Evolutionary conservation across 2,888 invertebrate genomes (phyloP).

Genomic region (Stenolophus ochropezus): DNA sequence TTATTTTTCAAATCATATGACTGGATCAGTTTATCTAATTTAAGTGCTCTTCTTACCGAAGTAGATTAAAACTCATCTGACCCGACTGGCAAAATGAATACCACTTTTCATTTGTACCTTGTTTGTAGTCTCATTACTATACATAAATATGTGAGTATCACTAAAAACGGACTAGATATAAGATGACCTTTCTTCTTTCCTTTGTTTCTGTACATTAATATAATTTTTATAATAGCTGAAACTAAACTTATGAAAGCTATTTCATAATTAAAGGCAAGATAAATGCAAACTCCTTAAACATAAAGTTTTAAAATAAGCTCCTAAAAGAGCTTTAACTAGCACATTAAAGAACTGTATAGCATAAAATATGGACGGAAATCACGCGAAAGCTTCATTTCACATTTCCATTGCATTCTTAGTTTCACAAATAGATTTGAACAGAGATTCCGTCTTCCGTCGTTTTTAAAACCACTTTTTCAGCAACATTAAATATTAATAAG

Average conservation of each 20-base stretch:
- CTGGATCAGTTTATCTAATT: too few relatives aligned
- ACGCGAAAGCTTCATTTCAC: neutral
- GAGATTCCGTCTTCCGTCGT: neutral
- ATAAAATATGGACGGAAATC: neutral
- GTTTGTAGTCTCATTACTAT: too few relatives aligned
- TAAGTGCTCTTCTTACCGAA: too few relatives aligned
- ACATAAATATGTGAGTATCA: too few relatives aligned
- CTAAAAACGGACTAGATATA: too few relatives aligned
- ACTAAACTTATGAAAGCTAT: too few relatives aligned
- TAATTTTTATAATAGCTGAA: too few relatives aligned
- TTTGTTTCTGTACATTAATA: neutral
- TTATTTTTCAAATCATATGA: too few relatives aligned
- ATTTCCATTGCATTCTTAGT: neutral
- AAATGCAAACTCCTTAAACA: neutral
- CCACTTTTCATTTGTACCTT: too few relatives aligned
- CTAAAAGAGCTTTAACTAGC: slow-evolving; percentile 2
- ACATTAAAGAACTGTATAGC: slow-evolving; percentile 9
- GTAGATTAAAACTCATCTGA: too few relatives aligned
- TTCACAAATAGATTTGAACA: neutral
- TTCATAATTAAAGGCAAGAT: neutral
- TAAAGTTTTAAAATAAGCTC: neutral
- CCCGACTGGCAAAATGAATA: too few relatives aligned
- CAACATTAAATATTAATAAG: neutral
- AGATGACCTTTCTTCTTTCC: too few relatives aligned
- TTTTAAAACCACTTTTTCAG: neutral